A percentile compares a stretch with the other conserved stretches of the same genome.
These are phyloP conservation scores for Macrosiphum euphorbiae DNA, from an alignment of 2,888 invertebrate genomes.

Conservation along the genomic window DNA sequence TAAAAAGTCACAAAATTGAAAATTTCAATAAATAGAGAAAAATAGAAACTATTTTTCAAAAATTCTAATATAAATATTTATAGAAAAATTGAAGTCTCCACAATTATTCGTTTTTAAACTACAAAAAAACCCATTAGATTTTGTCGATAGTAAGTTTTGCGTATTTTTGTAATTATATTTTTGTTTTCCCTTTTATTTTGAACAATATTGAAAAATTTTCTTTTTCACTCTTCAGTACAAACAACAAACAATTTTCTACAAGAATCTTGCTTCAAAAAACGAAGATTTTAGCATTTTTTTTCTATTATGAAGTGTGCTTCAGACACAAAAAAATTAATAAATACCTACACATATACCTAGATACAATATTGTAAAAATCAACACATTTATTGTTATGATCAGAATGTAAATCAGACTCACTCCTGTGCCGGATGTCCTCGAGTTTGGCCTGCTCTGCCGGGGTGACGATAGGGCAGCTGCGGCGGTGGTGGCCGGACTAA, in stretches of 20 bases:
- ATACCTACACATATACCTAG: not conserved
- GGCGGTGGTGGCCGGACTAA: constrained; percentile 67
- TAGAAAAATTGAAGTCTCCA: not conserved
- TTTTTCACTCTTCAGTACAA: not conserved
- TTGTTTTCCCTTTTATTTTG: not conserved
- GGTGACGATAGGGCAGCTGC: constrained; percentile 70
- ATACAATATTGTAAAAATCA: not conserved
- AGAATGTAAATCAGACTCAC: constrained; percentile 66
- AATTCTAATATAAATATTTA: not conserved
- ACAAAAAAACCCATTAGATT: not conserved
- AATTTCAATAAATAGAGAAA: not conserved
- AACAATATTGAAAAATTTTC: not conserved
- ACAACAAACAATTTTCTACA: not conserved
- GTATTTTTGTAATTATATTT: not conserved
- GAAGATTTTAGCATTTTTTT: not conserved
- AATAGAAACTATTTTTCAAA: not conserved
- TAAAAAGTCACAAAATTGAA: not conserved
- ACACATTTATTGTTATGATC: not conserved
- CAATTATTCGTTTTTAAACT: not conserved
- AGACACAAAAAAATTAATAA: not conserved
- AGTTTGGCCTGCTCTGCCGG: constrained; percentile 73
- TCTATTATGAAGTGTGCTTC: not conserved
- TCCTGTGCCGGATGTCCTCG: constrained; percentile 70
- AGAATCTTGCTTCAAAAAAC: not conserved
- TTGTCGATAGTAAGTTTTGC: not conserved